These are phyloP conservation scores for Caenorhabditis japonica DNA, from an alignment of 2,888 invertebrate genomes.

Conservation along the genomic window DNA sequence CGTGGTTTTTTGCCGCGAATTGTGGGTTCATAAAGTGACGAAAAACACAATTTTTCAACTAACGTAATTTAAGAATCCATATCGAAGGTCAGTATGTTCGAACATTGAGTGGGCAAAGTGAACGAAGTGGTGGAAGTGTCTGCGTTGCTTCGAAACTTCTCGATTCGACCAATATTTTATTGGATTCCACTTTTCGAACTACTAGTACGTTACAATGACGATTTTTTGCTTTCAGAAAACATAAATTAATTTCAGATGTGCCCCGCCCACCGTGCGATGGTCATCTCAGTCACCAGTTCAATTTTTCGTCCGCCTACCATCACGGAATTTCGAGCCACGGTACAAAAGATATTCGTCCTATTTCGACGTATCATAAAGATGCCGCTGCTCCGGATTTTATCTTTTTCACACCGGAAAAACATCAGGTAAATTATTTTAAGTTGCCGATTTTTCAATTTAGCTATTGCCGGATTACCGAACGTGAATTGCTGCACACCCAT, in stretches of 20 bases:
- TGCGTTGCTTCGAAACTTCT: slow-evolving; percentile 2
- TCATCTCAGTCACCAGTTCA: slow-evolving; percentile 34
- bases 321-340: not conserved
- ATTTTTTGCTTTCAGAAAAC: not conserved
- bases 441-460: not conserved
- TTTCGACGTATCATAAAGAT: slow-evolving; percentile 68
- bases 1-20: too few relatives aligned
- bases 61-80: slow-evolving; percentile 1
- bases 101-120: slow-evolving; percentile 31
- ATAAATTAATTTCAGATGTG: not conserved
- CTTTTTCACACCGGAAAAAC: slow-evolving; percentile 58
- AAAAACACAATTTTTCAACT: not conserved
- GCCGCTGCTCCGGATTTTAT: slow-evolving; percentile 70
- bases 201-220: not conserved
- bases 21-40: too few relatives aligned
- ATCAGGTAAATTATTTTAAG: not conserved
- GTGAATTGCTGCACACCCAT: too few relatives aligned
- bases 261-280: slow-evolving; percentile 11
- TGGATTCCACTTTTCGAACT: not conserved
- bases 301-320: slow-evolving; percentile 34
- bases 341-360: slow-evolving; percentile 16
- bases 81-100: slow-evolving; percentile 11
- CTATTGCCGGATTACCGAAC: too few relatives aligned
- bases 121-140: slow-evolving; percentile 3
- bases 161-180: not conserved